These are phyloP conservation scores for Chydorus sphaericus DNA, from an alignment of 2,888 invertebrate genomes.

Conservation along the genomic window DNA sequence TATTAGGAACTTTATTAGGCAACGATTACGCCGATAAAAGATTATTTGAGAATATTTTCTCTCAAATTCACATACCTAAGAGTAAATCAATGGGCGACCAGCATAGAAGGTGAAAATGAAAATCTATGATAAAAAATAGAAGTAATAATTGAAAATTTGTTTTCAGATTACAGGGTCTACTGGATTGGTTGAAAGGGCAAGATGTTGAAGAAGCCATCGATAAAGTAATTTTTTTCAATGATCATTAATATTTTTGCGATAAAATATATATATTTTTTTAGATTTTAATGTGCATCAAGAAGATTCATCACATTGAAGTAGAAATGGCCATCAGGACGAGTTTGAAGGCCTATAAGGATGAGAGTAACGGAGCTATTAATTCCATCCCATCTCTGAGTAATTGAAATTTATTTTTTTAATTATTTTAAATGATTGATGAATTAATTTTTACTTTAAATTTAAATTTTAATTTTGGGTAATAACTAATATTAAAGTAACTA, in stretches of 20 bases:
- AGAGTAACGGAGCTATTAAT: background rate
- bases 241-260: background rate
- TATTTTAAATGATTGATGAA: too few relatives aligned
- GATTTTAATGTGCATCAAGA: conserved; percentile 22
- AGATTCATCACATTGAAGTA: conserved; percentile 20
- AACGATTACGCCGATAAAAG: conserved; percentile 69
- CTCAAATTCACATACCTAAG: conserved; percentile 38
- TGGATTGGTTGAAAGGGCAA: conserved; percentile 61
- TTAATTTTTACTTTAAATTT: too few relatives aligned
- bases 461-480: too few relatives aligned
- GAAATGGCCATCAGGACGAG: conserved; percentile 22
- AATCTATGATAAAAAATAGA: too few relatives aligned
- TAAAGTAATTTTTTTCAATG: conserved; percentile 28
- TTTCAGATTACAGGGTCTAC: conserved; percentile 51
- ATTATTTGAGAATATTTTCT: conserved; percentile 54
- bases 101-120: too few relatives aligned
- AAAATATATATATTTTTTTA: background rate
- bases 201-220: conserved; percentile 50
- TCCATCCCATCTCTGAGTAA: background rate
- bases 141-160: too few relatives aligned
- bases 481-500: too few relatives aligned
- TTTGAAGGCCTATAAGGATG: conserved; percentile 24
- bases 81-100: conserved; percentile 41
- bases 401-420: background rate
- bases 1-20: conserved; percentile 68